Evolutionary conservation across 2,888 invertebrate genomes (phyloP).

Genomic region (Lymantria dispar): DNA sequence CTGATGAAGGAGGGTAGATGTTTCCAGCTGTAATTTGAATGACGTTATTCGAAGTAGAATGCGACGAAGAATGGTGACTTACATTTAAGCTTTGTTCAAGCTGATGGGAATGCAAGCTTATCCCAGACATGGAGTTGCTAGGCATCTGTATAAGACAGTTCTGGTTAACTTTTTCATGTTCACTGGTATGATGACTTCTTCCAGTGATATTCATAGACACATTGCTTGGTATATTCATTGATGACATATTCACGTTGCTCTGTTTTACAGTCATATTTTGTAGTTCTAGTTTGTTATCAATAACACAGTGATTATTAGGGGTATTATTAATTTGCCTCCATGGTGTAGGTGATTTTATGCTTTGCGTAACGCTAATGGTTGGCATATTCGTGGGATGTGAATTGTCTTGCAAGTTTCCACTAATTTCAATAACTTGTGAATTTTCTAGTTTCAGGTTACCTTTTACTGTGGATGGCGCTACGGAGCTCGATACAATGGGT

Average conservation of each 20-base stretch:
- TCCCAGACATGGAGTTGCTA: constrained; percentile 50
- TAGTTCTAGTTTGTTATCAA: constrained; percentile 64
- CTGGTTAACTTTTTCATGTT: constrained; percentile 64
- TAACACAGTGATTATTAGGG: constrained; percentile 38
- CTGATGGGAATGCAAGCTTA: constrained; percentile 67
- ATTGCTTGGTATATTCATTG: constrained; percentile 59
- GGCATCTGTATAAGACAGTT: constrained; percentile 64
- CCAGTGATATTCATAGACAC: constrained; percentile 38
- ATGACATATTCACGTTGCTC: constrained; percentile 49
- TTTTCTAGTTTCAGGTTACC: constrained; percentile 70
- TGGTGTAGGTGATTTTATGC: constrained; percentile 72
- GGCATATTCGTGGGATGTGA: constrained; percentile 60
- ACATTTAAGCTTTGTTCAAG: constrained; percentile 63
- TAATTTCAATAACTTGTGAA: constrained; percentile 74
- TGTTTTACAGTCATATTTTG: constrained; percentile 63
- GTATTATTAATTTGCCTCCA: constrained; percentile 64
- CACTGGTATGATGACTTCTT: constrained; percentile 55
- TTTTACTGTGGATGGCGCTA: constrained; percentile 66
- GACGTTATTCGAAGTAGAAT: constrained; percentile 68
- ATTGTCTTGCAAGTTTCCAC: constrained; percentile 70
- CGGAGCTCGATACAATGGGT: constrained; percentile 75
- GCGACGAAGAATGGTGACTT: constrained; percentile 65
- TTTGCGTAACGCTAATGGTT: constrained; percentile 75
- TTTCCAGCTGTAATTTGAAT: constrained; percentile 77
- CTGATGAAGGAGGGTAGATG: constrained; percentile 68